These are phyloP conservation scores for Engraulis encrasicolus DNA, from an alignment of 2,113 vertebrate species.

Conservation along the genomic window DNA sequence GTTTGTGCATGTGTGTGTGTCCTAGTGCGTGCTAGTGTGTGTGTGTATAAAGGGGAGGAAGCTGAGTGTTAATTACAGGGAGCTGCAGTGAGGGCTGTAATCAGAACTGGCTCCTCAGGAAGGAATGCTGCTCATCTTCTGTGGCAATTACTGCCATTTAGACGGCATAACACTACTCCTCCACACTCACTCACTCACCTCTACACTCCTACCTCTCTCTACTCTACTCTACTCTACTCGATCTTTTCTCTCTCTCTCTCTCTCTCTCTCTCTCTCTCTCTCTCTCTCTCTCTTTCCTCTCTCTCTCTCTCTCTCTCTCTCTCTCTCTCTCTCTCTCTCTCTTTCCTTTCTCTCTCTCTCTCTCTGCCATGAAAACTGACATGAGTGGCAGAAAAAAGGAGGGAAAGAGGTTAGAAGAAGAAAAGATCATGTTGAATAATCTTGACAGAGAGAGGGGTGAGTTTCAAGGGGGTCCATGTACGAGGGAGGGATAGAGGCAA, in stretches of 20 bases:
- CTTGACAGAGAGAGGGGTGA: slow-evolving; percentile 8
- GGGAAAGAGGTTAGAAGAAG: no score
- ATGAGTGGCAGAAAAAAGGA: no score
- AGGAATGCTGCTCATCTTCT: no score
- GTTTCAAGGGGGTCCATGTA: slow-evolving; percentile 45
- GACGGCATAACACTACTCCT: no score
- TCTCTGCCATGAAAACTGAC: no score
- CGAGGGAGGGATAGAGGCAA: slow-evolving; percentile 17
- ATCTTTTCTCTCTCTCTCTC: slow-evolving; percentile 22
- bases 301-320: neutral
- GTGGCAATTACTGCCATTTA: neutral
- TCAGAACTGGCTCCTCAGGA: neutral
- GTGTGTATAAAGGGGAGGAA: neutral
- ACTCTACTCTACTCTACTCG: neutral
- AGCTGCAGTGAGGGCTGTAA: neutral
- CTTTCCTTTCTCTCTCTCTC: no score
- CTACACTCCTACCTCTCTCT: neutral
- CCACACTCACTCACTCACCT: no score
- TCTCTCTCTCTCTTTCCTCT: no score
- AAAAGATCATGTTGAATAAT: neutral
- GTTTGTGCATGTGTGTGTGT: neutral
- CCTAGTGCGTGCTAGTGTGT: no score
- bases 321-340: neutral
- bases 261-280: slow-evolving; percentile 20
- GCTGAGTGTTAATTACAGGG: neutral